Evolutionary conservation across 2,113 vertebrate species (phyloP), one percentile per base, ranked within the genome.

Genomic region (Vulpes vulpes): DNA sequence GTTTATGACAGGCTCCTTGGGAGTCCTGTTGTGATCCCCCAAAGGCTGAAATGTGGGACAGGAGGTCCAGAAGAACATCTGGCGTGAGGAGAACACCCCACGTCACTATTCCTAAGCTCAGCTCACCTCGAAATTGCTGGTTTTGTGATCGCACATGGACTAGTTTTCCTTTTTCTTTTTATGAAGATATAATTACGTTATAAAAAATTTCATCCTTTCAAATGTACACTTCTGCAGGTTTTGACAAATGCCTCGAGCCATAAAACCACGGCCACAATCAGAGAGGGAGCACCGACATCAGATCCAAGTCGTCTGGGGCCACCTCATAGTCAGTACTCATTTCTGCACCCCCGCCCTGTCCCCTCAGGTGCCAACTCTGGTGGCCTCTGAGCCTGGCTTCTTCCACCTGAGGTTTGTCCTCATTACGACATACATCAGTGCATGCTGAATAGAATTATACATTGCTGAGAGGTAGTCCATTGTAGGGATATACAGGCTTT

Each of bases 361-460:
- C 9, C 15, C 88, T 43, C 1, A 65, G 23, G 30, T n/a, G 53
- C 14, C 32, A 22, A 0, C 14, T 38, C 27, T 53, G 12, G 30
- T 22, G 3, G 20, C 32, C n/a, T 23, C 60, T 15, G 38, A 59
- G 43, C 16, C 12, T 35, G n/a, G 49, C 64, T 59, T 53, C 15
- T 55, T 49, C 14, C 49, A 2, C 8, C 20, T 30, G 55, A 80
- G 79, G 25, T 27, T 5, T 14, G 11, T 27, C 20, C 8, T 0
- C 5, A 27, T 12, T 2, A 5, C 35, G 11, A 12, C 15, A 3
- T 16, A 5, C 11, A 4, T 20, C 22, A 1, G 9, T 0, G 8
- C 14, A 1, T 2, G 30, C 78, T 20, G 30, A 15, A n/a, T 12
- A 20, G 19, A 14, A 14, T 11, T 22, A 51, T 12, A 12, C 11